Evolutionary conservation across 2,797 vertebrate species (phyloP).

Genomic region (Paratrypauchen microcephalus): DNA sequence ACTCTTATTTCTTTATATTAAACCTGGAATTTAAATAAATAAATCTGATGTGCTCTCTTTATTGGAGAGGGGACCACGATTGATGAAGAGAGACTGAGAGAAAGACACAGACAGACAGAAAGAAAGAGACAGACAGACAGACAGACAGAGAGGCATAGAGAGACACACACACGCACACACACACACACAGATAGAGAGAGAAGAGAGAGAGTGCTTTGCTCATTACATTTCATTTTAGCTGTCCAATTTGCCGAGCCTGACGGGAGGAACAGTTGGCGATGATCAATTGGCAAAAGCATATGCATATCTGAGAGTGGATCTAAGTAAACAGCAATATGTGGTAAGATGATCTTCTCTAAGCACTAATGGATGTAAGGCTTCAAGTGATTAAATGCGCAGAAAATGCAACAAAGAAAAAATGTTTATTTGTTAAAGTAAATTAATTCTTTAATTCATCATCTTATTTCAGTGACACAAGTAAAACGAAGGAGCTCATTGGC

Average conservation of each 20-base stretch:
- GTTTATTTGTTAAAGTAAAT: not conserved
- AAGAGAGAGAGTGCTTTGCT: conserved; percentile 10
- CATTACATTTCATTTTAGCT: conserved; percentile 39
- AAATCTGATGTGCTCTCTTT: conserved; percentile 62
- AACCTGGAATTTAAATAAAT: conserved; percentile 40
- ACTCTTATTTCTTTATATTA: conserved; percentile 40
- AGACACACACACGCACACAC: too few species aligned
- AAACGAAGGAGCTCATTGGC: too few species aligned
- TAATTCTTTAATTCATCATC: not conserved
- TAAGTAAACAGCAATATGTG: conserved; percentile 19
- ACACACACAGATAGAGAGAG: too few species aligned
- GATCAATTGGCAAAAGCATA: conserved; percentile 46
- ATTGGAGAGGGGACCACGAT: conserved; percentile 68
- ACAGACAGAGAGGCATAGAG: too few species aligned
- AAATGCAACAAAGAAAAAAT: not conserved
- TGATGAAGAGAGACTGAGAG: conserved; percentile 38
- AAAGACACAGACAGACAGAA: too few species aligned
- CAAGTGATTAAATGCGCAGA: not conserved
- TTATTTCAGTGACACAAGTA: too few species aligned
- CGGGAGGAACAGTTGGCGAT: conserved; percentile 51
- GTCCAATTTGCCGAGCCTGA: conserved; percentile 45
- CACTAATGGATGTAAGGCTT: not conserved
- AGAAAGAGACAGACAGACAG: too few species aligned
- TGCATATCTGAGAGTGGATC: conserved; percentile 19
- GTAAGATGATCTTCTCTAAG: conserved; percentile 13